These are phyloP conservation scores for Chlorops oryzae DNA, from an alignment of 1,140 invertebrate species.

Conservation along the genomic window DNA sequence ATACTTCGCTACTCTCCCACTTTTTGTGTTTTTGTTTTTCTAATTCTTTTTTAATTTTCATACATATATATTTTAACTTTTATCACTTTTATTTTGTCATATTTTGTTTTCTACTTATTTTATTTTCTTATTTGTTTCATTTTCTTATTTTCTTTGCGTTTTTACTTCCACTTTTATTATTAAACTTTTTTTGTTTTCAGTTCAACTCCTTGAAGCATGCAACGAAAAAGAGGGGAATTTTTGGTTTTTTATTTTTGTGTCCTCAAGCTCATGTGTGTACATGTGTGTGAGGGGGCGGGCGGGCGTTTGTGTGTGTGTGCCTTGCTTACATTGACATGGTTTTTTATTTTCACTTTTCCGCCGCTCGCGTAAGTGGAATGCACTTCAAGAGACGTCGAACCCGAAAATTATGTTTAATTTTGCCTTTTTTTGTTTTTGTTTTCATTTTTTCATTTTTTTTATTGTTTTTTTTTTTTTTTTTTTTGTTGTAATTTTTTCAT, in stretches of 20 bases:
- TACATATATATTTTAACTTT: too few species aligned
- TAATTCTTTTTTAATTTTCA: too few species aligned
- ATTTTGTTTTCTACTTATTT: neutral
- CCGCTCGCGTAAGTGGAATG: neutral
- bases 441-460: neutral
- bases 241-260: conserved; percentile 7
- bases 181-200: neutral
- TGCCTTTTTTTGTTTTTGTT: conserved; percentile 1
- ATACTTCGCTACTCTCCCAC: too few species aligned
- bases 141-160: neutral
- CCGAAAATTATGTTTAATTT: too few species aligned
- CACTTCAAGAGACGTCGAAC: conserved; percentile 13
- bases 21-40: too few species aligned
- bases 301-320: too few species aligned
- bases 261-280: too few species aligned
- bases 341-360: conserved; percentile 1
- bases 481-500: too few species aligned
- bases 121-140: neutral
- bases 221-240: conserved; percentile 9
- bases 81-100: too few species aligned
- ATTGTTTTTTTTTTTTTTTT: too few species aligned
- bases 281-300: too few species aligned
- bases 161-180: neutral
- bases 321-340: conserved; percentile 12
- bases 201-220: neutral